Conservation (phyloP, 2,888 invertebrate genomes). For the Cheilosia grossa region DNA sequence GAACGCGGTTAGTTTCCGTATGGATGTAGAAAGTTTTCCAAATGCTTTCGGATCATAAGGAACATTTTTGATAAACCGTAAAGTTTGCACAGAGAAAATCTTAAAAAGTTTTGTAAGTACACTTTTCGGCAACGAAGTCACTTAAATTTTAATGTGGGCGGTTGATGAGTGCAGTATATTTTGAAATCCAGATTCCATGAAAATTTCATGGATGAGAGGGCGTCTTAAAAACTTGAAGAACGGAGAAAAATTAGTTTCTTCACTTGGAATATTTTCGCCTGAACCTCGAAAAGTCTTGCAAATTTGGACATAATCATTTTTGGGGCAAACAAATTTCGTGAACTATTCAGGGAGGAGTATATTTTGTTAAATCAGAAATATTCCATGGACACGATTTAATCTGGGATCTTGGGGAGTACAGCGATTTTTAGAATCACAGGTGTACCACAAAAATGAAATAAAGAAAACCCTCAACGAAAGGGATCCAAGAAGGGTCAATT, state of each 20-base stretch:
- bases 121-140: not conserved
- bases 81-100: constrained; percentile 19
- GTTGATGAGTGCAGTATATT: not conserved
- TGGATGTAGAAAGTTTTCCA: constrained; percentile 26
- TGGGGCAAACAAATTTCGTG: too few relatives aligned
- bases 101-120: constrained; percentile 23
- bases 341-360: too few relatives aligned
- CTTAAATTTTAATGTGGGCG: constrained; percentile 7
- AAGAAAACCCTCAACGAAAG: too few relatives aligned
- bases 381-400: too few relatives aligned
- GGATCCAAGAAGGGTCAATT: too few relatives aligned
- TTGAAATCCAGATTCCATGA: not conserved
- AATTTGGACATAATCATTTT: too few relatives aligned
- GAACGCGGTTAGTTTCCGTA: constrained; percentile 8
- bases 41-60: constrained; percentile 5
- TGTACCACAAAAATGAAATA: too few relatives aligned
- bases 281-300: not conserved
- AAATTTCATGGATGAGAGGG: not conserved
- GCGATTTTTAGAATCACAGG: too few relatives aligned
- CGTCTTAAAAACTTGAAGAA: not conserved
- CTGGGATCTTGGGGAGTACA: too few relatives aligned
- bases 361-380: too few relatives aligned
- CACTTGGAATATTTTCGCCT: not conserved
- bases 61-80: constrained; percentile 19
- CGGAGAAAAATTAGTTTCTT: not conserved